Evolutionary conservation across 2,797 vertebrate genomes (phyloP), one percentile per base, ranked within the genome.

Genomic region (Tamandua tetradactyla): DNA sequence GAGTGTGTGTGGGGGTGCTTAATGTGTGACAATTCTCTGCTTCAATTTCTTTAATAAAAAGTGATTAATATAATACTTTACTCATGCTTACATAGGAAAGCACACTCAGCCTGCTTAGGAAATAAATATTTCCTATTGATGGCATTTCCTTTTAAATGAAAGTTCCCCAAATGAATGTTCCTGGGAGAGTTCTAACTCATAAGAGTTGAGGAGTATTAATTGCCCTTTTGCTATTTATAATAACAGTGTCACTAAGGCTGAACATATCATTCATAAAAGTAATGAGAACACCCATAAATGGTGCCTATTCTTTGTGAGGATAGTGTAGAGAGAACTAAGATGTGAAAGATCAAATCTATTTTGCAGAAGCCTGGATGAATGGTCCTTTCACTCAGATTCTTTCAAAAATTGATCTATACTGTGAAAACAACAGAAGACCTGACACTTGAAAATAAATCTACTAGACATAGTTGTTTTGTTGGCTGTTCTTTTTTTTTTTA

Each of bases 111-210:
- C 71, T 93, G 20, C 5, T 44, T 96, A 78, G 96, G 98, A 98
- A 97, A 97, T 97, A 97, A 98, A 97, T 84, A 55, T 92, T 96
- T 94, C 59, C 62, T 91, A 95, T 84, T 92, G 78, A 93, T 20
- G 35, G 17, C 47, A 89, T 95, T 93, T 96, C 72, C 79, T 95
- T 96, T 94, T 32, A 94, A 95, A 92, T 78, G 35, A 81, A 90
- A 75, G 32, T 92, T 87, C 44, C 57, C 0, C 2, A 72, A 89
- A 40, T 93, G 94, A 84, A 79, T 94, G 44, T 80, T 96, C 68
- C 66, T 94, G 35, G 57, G 68, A 85, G 61, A 44, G 27, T 57
- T 93, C 83, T 96, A 96, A 84, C 69, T 85, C 47, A 0, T 78
- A 89, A 49, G 64, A 87, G 42, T 55, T 47, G 76, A 90, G 27